A percentile compares a stretch with the other conserved stretches of the same genome.
phyloP scores from a whole-genome alignment of 2,888 invertebrate species.

The Alsophila aescularia region DNA sequence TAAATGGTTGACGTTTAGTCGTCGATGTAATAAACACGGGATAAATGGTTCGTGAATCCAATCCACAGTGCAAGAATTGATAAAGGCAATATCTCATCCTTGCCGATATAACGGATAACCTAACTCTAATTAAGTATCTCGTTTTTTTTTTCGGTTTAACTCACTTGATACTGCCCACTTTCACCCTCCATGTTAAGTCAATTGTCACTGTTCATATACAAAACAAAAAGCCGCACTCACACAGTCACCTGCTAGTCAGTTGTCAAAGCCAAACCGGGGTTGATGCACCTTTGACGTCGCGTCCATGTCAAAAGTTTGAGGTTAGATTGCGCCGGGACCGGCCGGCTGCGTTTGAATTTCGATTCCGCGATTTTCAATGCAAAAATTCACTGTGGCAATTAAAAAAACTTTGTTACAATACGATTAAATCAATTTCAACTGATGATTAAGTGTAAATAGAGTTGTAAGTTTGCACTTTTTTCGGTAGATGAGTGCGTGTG shows the following conservation, averaged over 20 bases:
- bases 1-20: not conserved
- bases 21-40: not conserved
- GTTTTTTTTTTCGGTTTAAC: no score
- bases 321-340: constrained; percentile 56
- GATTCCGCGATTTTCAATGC: constrained; percentile 11
- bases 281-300: constrained; percentile 59
- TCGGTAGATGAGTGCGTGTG: constrained; percentile 77
- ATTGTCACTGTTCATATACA: constrained; percentile 55
- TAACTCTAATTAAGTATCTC: no score
- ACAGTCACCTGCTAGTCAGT: constrained; percentile 55
- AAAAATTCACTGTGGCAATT: constrained; percentile 18
- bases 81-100: no score
- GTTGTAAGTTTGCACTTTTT: constrained; percentile 34
- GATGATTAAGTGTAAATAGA: constrained; percentile 1
- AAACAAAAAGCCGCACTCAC: constrained; percentile 76
- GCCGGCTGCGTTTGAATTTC: constrained; percentile 41
- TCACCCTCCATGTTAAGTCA: constrained; percentile 63
- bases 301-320: constrained; percentile 57
- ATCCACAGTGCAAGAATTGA: no score
- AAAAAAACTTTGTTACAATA: not conserved
- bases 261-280: constrained; percentile 53
- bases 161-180: constrained; percentile 61
- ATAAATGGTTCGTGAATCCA: constrained; percentile 1
- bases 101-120: constrained; percentile 31
- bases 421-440: not conserved